phyloP scores from a whole-genome alignment of 1,140 invertebrate genomes.

The Venturia canescens region DNA sequence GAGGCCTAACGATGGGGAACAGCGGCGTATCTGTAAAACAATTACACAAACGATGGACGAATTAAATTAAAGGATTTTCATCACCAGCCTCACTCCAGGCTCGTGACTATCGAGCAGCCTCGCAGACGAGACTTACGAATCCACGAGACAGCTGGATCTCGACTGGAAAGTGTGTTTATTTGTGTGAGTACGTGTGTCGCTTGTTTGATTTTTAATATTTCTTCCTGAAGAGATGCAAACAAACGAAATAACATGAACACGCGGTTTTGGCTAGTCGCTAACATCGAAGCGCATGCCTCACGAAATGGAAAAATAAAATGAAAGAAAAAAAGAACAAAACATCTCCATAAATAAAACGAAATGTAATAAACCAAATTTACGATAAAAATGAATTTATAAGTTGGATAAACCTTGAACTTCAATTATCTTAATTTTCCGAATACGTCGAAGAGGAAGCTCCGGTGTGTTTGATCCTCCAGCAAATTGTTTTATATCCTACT shows the following conservation, averaged over 20 bases:
- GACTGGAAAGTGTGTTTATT: constrained; percentile 23
- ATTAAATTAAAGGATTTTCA: not conserved
- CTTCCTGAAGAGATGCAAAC: constrained; percentile 26
- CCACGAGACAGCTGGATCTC: constrained; percentile 1
- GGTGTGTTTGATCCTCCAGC: not conserved
- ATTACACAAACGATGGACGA: constrained; percentile 46
- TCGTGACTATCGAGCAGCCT: constrained; percentile 15
- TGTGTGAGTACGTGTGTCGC: constrained; percentile 34
- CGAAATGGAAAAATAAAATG: constrained; percentile 37
- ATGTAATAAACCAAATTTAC: constrained; percentile 32
- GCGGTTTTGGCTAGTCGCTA: constrained; percentile 56
- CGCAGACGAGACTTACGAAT: constrained; percentile 13
- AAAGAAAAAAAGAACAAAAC: constrained; percentile 29
- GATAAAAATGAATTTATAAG: constrained; percentile 13
- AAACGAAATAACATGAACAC: constrained; percentile 43
- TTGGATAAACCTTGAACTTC: constrained; percentile 9
- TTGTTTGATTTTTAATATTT: constrained; percentile 32
- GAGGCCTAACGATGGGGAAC: constrained; percentile 74
- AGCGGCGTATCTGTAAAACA: constrained; percentile 72
- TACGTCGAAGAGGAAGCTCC: too few relatives aligned
- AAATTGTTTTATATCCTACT: too few relatives aligned
- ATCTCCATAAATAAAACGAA: too few relatives aligned
- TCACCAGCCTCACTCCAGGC: constrained; percentile 17
- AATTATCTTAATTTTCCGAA: too few relatives aligned
- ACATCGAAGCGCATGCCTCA: constrained; percentile 70